These are phyloP conservation scores for Heteronetta atricapilla DNA, from an alignment of 2,113 vertebrate genomes.

Conservation along the genomic window DNA sequence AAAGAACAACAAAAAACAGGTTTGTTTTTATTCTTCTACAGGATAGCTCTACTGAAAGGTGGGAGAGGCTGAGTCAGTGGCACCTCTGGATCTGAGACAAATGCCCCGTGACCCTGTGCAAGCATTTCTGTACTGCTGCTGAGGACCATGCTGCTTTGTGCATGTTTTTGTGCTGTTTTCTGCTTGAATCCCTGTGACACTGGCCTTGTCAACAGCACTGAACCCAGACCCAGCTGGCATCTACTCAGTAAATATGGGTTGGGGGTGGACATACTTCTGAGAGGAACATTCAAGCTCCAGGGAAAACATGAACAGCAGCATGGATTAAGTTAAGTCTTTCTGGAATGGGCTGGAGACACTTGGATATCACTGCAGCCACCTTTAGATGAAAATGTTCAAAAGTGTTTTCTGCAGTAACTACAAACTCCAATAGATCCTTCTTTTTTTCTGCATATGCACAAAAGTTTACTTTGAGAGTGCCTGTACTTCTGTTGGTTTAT, in stretches of 20 bases:
- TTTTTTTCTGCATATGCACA: neutral
- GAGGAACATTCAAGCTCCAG: neutral
- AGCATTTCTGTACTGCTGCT: neutral
- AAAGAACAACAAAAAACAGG: neutral
- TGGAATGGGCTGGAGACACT: neutral
- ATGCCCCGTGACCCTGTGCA: accelerated
- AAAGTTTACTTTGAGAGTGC: neutral
- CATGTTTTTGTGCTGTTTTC: neutral
- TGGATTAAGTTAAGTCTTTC: neutral
- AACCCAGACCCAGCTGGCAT: neutral
- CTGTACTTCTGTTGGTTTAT: neutral
- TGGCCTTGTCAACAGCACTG: neutral
- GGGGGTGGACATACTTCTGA: neutral
- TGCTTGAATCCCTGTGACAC: neutral
- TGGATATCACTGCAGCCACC: neutral
- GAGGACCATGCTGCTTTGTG: neutral
- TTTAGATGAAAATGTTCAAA: neutral
- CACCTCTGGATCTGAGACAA: neutral
- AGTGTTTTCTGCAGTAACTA: neutral
- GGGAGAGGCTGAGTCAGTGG: neutral
- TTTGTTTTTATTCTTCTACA: neutral
- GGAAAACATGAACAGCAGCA: neutral
- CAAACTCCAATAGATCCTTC: neutral
- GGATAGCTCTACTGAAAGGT: neutral
- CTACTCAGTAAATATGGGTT: neutral